phyloP scores from a whole-genome alignment of 2,113 vertebrate species.

The Pristiophorus japonicus region DNA sequence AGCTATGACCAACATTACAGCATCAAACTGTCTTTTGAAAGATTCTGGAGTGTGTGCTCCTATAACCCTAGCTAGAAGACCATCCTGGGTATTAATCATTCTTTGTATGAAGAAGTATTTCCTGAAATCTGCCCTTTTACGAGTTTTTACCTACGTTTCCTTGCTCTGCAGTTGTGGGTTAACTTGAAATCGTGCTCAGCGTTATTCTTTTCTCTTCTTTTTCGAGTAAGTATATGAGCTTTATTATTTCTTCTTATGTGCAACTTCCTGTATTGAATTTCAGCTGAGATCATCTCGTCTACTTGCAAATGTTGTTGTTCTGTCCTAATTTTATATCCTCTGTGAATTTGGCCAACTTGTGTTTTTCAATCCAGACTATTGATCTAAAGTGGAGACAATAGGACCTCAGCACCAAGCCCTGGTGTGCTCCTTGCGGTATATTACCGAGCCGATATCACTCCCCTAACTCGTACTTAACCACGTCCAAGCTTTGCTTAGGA shows the following conservation, averaged over 20 bases:
- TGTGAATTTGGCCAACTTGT: not conserved
- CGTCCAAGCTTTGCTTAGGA: not conserved
- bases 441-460: not conserved
- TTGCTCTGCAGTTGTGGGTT: not conserved
- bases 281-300: not conserved
- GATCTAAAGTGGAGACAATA: not conserved
- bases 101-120: not conserved
- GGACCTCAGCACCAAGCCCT: no score
- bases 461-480: not conserved
- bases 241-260: not conserved
- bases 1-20: not conserved
- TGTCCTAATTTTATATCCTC: not conserved
- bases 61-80: not conserved
- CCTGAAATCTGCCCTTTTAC: not conserved
- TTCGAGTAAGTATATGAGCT: no score
- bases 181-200: not conserved
- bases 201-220: not conserved
- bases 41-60: not conserved
- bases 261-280: not conserved
- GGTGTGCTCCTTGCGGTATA: not conserved
- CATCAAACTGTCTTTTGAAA: not conserved
- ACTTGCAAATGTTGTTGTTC: not conserved
- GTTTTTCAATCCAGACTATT: not conserved
- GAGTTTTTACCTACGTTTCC: not conserved
- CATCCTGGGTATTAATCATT: not conserved